Base-by-base conservation (phyloP, 92 coral and sea anemone species). In the Plumapathes pennacea region DNA sequence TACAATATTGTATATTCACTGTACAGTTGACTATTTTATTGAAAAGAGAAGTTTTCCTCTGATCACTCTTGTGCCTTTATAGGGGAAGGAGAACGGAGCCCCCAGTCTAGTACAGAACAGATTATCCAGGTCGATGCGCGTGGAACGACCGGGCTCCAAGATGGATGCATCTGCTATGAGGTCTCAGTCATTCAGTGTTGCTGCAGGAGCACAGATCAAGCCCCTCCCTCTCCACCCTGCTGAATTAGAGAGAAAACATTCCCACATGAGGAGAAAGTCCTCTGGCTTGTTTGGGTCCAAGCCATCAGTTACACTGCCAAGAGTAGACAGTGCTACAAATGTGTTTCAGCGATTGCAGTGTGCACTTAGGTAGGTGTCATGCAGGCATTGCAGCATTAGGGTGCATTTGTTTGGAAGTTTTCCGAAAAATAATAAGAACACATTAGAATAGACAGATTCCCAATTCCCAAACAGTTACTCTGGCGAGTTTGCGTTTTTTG, bases 211-310 rank as follows among this genome's bases (percentile, higher is more conserved):
- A 30, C 49, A 74, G 10, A 41, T 79, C 32, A 82, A 60, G 23
- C 76, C 85, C 1, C 56, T 72, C 2, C 65, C 54, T n/a, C 71
- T 69, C 21, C 82, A 66, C 50, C 95, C 95, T 9, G 85, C 95
- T 25, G 90, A 86, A 41, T 51, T 86, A 18, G 95, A 86, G 39
- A 86, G 85, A 39, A 72, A 85, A 46, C 95, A 86, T 53, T 86
- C 95, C 3, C 95, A 77, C 33, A 76, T 86, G 10, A 52, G 81
- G 11, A 74, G 95, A 28, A 76, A 57, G 42, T 67, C 74, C 34
- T 67, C 95, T 25, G 89, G 95, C 8, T 40, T 86, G 36, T 86
- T 86, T 50, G 50, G 85, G 21, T 32, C 90, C 62, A 86, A 84
- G 50, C 85, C 90, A 5, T 69, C 72, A 13, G 14, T 86, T 27